Conservation (phyloP, 2,113 vertebrate species). For the Ameiurus melas region DNA sequence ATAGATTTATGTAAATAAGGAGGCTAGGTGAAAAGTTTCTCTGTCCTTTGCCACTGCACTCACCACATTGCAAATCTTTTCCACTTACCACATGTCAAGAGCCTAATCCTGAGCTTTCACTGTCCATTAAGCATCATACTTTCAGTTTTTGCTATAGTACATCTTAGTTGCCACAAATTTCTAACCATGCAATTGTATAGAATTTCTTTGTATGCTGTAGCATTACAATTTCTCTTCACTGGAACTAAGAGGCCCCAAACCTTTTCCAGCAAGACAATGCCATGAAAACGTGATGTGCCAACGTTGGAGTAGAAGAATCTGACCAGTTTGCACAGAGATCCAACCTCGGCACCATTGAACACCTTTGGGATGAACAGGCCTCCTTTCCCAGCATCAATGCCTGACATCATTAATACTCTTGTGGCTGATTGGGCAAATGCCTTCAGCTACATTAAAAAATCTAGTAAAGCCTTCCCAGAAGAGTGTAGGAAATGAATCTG, state of each 20-base stretch:
- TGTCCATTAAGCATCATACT: background rate
- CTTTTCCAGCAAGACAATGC: background rate
- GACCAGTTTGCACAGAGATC: background rate
- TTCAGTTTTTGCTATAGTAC: background rate
- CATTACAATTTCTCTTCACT: background rate
- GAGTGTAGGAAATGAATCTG: too few species aligned
- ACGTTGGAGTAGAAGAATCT: background rate
- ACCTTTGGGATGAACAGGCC: background rate
- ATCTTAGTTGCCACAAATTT: background rate
- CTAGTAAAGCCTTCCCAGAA: background rate
- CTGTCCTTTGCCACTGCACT: background rate
- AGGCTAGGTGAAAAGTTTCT: conserved; percentile 33
- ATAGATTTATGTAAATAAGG: conserved; percentile 46
- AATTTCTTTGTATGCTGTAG: background rate
- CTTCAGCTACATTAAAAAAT: background rate
- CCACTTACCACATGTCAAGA: background rate
- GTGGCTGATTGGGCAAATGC: background rate
- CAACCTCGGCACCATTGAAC: background rate
- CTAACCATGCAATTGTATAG: background rate
- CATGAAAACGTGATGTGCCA: background rate
- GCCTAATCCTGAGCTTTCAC: background rate
- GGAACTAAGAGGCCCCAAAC: background rate
- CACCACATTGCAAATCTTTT: background rate
- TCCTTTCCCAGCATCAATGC: background rate
- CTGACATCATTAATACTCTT: background rate